Evolutionary conservation across 64 coral and sea anemone species (phyloP).

Genomic region (Stichodactyla mertensii): DNA sequence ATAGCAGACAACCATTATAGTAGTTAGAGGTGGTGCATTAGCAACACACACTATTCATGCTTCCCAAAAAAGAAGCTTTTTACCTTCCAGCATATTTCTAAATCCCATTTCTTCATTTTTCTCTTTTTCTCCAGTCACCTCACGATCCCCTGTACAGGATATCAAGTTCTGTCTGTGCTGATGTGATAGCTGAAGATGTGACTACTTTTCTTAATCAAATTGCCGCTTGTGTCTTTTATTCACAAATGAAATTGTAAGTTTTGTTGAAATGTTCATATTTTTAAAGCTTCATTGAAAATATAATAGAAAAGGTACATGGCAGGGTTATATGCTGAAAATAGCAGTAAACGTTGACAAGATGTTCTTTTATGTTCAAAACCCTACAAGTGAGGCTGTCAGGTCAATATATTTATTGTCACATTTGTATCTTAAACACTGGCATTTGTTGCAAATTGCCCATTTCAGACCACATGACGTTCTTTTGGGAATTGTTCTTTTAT

Average conservation of each 20-base stretch:
- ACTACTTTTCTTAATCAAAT: constrained; percentile 41
- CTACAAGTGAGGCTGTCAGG: too few relatives aligned
- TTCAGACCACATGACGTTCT: too few relatives aligned
- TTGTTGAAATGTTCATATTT: neutral
- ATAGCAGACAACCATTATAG: neutral
- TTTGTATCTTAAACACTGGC: too few relatives aligned
- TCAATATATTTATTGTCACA: too few relatives aligned
- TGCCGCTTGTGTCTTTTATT: constrained; percentile 48
- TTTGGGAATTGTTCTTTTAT: too few relatives aligned
- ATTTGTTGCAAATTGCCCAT: too few relatives aligned
- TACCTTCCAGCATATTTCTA: neutral
- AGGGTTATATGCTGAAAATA: too few relatives aligned
- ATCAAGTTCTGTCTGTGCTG: constrained; percentile 33
- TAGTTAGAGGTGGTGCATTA: neutral
- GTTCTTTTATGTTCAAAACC: too few relatives aligned
- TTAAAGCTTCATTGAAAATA: too few relatives aligned
- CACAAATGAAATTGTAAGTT: constrained; percentile 30
- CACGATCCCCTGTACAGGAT: constrained; percentile 53
- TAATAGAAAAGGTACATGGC: too few relatives aligned
- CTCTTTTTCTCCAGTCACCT: constrained; percentile 28
- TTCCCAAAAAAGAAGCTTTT: neutral
- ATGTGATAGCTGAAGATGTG: constrained; percentile 61
- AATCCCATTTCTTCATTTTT: neutral
- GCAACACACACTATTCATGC: neutral
- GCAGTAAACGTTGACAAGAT: too few relatives aligned